Evolutionary conservation across 2,797 vertebrate genomes (phyloP), one percentile per base, ranked within the genome.

Genomic region (Taenioides sp.): DNA sequence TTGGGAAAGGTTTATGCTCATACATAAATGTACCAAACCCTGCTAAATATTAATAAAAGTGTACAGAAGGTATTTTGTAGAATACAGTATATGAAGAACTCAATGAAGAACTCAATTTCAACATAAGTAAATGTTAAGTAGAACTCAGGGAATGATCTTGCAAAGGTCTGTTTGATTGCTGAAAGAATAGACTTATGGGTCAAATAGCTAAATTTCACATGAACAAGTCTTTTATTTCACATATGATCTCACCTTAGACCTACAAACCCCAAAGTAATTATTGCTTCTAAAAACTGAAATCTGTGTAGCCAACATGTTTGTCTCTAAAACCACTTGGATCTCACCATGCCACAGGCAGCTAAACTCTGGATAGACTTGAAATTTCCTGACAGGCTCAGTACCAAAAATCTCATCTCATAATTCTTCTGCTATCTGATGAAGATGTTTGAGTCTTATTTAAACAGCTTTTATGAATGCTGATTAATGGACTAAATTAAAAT

Each of bases 371-470:
- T 16, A 20, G n/a, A 31, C 54, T 52, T 37, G 69, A 10, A 49
- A 67, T 85, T 80, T 57, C 40, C 67, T 69, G 68, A 65, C 47
- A 72, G 9, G 68, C 31, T 78, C 37, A 69, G 76, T 67, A 69
- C 69, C 65, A 68, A 59, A 70, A 73, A 47, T 61, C 43, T 76
- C 61, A 71, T 40, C 71, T 20, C 20, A 25, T 31, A 31, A 58
- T 69, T 75, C 75, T 70, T 77, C 23, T 16, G 34, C 22, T 57
- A 12, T 62, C 28, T 62, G 37, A 37, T 49, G 28, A 34, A n/a
- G 20, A 34, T 70, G 60, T 60, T 75, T 40, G 16, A 34, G 67
- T 28, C 47, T 49, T 43, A 55, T 16, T 65, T 7, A 61, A 61
- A 37, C 28, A 9, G 20, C 16, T 37, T 31, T 62, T 37, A 62